Evolutionary conservation across 1,140 invertebrate species (phyloP).

Genomic region (Eueides isabella): DNA sequence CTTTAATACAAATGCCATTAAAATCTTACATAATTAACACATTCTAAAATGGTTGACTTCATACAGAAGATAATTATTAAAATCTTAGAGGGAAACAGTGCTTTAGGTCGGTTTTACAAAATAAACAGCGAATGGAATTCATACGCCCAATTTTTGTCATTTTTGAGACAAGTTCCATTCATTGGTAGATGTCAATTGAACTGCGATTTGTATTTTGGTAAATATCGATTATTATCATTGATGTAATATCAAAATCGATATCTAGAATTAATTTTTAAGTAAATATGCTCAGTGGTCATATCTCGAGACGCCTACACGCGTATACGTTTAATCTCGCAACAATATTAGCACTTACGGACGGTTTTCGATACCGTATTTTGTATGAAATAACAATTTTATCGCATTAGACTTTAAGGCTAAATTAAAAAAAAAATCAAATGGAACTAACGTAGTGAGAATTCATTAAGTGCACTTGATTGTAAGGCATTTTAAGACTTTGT

Average conservation of each 20-base stretch:
- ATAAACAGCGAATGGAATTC: conserved; percentile 3
- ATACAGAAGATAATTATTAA: background rate
- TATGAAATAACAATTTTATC: conserved; percentile 47
- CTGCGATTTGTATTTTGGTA: background rate
- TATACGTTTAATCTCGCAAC: conserved; percentile 50
- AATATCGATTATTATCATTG: background rate
- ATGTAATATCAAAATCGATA: background rate
- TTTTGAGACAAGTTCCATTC: background rate
- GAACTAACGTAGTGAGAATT: conserved; percentile 67
- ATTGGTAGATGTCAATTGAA: conserved; percentile 6
- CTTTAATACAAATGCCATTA: background rate
- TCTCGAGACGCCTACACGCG: conserved; percentile 53
- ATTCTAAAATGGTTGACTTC: background rate
- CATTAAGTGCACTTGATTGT: conserved; percentile 76
- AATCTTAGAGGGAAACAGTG: background rate
- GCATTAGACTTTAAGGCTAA: conserved; percentile 50
- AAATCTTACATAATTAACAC: background rate
- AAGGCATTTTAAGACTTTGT: conserved; percentile 43
- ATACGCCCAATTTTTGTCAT: conserved; percentile 1
- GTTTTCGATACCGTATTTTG: conserved; percentile 33
- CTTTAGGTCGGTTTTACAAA: background rate
- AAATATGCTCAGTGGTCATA: conserved; percentile 53
- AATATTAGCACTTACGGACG: conserved; percentile 39
- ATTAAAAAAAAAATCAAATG: conserved; percentile 49
- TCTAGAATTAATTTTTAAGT: background rate